Conservation (phyloP, 1,140 invertebrate genomes). For the Pygmarrhopalites habei region DNA sequence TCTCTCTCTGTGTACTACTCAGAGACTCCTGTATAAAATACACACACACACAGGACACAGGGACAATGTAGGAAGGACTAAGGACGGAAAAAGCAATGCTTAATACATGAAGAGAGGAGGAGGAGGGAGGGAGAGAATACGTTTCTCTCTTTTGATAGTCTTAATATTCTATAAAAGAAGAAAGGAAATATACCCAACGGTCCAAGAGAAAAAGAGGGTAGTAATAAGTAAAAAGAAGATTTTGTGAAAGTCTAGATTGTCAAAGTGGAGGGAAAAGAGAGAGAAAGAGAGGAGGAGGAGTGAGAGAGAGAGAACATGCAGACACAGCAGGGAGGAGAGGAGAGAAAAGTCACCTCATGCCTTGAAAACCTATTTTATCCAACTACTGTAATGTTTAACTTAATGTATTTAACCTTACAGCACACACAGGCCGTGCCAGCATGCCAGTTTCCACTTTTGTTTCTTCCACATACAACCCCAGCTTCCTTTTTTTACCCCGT, state of each 20-base stretch:
- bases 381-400: constrained; percentile 15
- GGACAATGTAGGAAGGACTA: too few species aligned
- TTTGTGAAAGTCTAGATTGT: constrained; percentile 1
- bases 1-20: too few species aligned
- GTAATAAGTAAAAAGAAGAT: constrained; percentile 5
- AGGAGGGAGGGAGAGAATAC: too few species aligned
- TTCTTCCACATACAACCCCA: too few species aligned
- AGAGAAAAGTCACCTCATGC: constrained; percentile 4
- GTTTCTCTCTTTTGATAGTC: neutral
- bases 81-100: too few species aligned
- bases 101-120: too few species aligned
- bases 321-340: neutral
- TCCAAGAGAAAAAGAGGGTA: too few species aligned
- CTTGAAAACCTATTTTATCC: constrained; percentile 13
- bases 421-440: neutral
- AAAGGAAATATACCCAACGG: neutral
- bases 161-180: neutral
- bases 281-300: neutral
- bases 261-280: constrained; percentile 2
- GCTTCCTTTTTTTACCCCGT: too few species aligned
- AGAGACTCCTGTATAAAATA: too few species aligned
- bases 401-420: constrained; percentile 8
- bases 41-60: too few species aligned
- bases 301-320: neutral
- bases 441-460: too few species aligned